phyloP scores from a whole-genome alignment of 2,797 vertebrate genomes.

The Ateles fusciceps region DNA sequence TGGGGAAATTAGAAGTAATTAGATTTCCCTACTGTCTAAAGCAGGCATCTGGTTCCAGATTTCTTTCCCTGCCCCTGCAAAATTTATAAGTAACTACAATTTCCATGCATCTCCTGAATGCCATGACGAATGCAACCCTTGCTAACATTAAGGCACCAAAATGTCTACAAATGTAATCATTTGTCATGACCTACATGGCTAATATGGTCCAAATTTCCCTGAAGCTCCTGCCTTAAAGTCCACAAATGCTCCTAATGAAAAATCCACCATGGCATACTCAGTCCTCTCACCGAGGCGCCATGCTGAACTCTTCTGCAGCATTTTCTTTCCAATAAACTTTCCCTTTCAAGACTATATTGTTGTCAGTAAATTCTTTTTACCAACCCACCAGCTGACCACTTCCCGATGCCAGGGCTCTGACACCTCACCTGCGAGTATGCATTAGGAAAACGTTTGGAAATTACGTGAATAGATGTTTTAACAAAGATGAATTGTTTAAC shows the following conservation, averaged over 20 bases:
- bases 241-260: neutral
- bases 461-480: slow-evolving; percentile 8
- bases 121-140: neutral
- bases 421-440: neutral
- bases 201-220: neutral
- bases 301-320: neutral
- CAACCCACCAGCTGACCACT: neutral
- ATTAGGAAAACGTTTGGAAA: neutral
- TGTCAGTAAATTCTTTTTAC: neutral
- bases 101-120: neutral
- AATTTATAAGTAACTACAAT: neutral
- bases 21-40: neutral
- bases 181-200: neutral
- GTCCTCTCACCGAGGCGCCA: fast-evolving
- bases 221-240: neutral
- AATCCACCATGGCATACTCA: neutral
- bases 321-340: neutral
- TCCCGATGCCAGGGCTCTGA: neutral
- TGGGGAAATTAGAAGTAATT: neutral
- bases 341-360: neutral
- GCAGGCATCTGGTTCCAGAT: neutral
- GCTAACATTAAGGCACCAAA: neutral
- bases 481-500: slow-evolving; percentile 43
- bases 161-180: neutral
- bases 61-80: neutral